Evolutionary conservation across 2,888 invertebrate species (phyloP).

Genomic region (Stenolophus ochropezus): DNA sequence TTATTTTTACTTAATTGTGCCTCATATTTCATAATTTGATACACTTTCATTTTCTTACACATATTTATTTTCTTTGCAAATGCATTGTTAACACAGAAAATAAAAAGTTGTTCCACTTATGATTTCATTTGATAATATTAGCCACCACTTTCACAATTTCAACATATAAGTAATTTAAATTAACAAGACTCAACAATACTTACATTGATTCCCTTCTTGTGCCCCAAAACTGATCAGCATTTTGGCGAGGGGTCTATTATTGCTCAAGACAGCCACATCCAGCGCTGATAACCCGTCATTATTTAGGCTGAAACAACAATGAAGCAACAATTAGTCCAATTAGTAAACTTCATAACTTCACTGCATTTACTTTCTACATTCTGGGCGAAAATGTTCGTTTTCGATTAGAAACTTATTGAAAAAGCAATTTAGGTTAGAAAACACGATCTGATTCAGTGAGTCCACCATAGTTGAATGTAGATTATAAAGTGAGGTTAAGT

Average conservation of each 20-base stretch:
- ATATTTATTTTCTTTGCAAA: no score
- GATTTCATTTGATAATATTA: no score
- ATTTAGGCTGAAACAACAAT: slow-evolving; percentile 86
- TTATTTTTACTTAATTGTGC: no score
- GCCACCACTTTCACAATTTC: neutral
- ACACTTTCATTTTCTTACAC: no score
- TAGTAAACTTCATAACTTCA: slow-evolving; percentile 5
- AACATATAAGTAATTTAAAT: neutral
- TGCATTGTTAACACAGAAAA: no score
- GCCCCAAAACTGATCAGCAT: slow-evolving; percentile 93
- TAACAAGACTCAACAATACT: slow-evolving; percentile 70
- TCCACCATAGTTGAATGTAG: slow-evolving; percentile 49
- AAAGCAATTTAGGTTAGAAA: slow-evolving; percentile 49
- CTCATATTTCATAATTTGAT: no score
- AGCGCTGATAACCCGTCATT: slow-evolving; percentile 91
- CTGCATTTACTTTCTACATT: slow-evolving; percentile 30
- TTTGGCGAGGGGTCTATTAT: slow-evolving; percentile 90
- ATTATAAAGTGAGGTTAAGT: no score
- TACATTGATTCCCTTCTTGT: slow-evolving; percentile 88
- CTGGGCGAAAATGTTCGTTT: slow-evolving; percentile 13
- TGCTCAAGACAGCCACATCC: slow-evolving; percentile 94
- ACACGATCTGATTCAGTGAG: slow-evolving; percentile 42
- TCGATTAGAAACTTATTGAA: slow-evolving; percentile 47
- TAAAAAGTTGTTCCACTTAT: no score
- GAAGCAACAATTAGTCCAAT: slow-evolving; percentile 26